Evolutionary conservation across 2,113 vertebrate species (phyloP).

Genomic region (Mormyrus lacerda): DNA sequence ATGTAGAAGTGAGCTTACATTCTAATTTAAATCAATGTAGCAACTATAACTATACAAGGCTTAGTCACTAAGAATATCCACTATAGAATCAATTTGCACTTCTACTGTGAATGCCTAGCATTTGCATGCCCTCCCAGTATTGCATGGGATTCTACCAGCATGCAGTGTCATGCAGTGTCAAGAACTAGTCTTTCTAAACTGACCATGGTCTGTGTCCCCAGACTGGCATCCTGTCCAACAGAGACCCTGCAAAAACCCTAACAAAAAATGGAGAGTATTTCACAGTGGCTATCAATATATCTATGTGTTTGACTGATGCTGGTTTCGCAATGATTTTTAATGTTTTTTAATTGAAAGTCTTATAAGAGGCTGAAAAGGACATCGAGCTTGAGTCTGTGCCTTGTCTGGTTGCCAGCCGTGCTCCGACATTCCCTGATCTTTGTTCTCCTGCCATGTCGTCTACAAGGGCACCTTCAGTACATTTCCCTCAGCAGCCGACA

Average conservation of each 20-base stretch:
- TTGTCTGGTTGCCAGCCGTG: neutral
- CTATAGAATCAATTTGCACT: no score
- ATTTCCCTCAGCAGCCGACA: neutral
- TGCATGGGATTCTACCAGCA: neutral
- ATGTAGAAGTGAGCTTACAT: neutral
- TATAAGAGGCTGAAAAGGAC: neutral
- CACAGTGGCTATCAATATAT: neutral
- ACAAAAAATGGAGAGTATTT: neutral
- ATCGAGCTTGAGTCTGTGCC: neutral
- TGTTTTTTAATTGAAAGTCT: neutral
- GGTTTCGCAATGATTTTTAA: neutral
- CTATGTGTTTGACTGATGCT: neutral
- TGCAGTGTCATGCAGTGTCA: neutral
- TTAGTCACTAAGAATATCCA: neutral
- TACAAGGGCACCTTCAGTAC: neutral
- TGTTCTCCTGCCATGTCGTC: neutral
- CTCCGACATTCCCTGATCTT: neutral
- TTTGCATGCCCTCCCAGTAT: neutral
- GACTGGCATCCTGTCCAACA: neutral
- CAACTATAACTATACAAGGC: neutral
- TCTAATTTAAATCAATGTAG: neutral
- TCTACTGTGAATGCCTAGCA: neutral
- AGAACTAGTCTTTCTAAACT: neutral
- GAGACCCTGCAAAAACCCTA: neutral
- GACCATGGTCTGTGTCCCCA: neutral